These are phyloP conservation scores for Odontomyia ornata DNA, from an alignment of 2,888 invertebrate genomes.

Conservation along the genomic window DNA sequence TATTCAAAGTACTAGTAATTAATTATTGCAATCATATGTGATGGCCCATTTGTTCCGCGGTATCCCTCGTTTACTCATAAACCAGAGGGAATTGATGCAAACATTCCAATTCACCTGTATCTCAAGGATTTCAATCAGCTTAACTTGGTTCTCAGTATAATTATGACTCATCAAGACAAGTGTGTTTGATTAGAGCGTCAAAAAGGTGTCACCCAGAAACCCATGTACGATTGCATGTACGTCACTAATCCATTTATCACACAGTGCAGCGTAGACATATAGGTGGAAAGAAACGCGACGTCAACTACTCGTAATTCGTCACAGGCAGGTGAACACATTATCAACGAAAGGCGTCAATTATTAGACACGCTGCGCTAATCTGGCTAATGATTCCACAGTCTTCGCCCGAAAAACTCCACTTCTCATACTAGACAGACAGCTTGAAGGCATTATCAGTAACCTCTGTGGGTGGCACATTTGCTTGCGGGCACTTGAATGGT, in stretches of 20 bases:
- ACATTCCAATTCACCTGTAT: not conserved
- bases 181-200: conserved; percentile 28
- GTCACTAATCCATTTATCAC: not conserved
- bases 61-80: too few relatives aligned
- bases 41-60: too few relatives aligned
- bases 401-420: not conserved
- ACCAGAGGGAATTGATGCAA: not conserved
- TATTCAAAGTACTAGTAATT: too few relatives aligned
- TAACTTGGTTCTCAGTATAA: not conserved
- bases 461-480: conserved; percentile 23
- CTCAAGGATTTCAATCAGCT: not conserved
- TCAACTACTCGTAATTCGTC: conserved; percentile 9
- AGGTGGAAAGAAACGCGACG: not conserved
- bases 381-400: conserved; percentile 17
- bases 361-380: conserved; percentile 26
- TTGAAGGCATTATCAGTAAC: not conserved
- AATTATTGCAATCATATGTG: too few relatives aligned
- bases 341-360: conserved; percentile 30
- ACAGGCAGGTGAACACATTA: conserved; percentile 3
- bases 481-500: not conserved
- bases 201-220: conserved; percentile 11
- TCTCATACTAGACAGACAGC: not conserved
- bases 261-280: not conserved
- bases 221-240: not conserved
- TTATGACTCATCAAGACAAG: conserved; percentile 14